Evolutionary conservation across 2,888 invertebrate genomes (phyloP), one percentile per base, ranked within the genome.

Genomic region (Ichneumon xanthorius): DNA sequence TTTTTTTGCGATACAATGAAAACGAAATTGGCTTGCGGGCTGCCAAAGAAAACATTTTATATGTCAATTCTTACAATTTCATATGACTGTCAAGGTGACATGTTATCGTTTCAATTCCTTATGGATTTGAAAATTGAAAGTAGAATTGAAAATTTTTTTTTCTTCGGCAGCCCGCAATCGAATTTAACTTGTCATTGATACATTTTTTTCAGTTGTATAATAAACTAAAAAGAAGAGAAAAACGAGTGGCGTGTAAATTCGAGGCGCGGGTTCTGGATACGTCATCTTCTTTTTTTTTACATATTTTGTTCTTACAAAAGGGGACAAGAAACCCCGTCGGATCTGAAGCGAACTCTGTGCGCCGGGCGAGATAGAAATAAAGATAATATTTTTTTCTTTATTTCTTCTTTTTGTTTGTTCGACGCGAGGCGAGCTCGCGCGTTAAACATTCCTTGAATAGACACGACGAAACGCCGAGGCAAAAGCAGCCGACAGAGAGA

Each of bases 371-470:
- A 53, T 50, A 45, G 53, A 70, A 61, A 50, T 80, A 53, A 76
- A 77, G 48, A 65, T 45, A 14, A 53, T 67, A 71, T 65, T 68
- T 82, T 33, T 50, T 53, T 65, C 58, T 79, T 37, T 50, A 50
- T 50, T 61, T 33, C 26, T 26, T 53, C 53, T 63, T 77, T 19
- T 53, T 71, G 65, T 77, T 33, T 77, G 30, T 73, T 75, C 67
- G 16, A 87, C 89, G 88, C 88, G 89, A 61, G 40, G 75, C 50
- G 58, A 82, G 72, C 70, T 76, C 61, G 88, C 88, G 88, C 90
- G 91, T 91, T 91, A 90, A 90, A 89, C 90, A 87, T 89, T 91
- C 88, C 91, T 92, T 92, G 87, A 92, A 92, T 92, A 92, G 92
- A 90, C 88, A 87, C 87, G 87, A 86, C 80, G 87, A 86, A 86